phyloP scores from a whole-genome alignment of 2,113 vertebrate species.

The Centropristis striata region DNA sequence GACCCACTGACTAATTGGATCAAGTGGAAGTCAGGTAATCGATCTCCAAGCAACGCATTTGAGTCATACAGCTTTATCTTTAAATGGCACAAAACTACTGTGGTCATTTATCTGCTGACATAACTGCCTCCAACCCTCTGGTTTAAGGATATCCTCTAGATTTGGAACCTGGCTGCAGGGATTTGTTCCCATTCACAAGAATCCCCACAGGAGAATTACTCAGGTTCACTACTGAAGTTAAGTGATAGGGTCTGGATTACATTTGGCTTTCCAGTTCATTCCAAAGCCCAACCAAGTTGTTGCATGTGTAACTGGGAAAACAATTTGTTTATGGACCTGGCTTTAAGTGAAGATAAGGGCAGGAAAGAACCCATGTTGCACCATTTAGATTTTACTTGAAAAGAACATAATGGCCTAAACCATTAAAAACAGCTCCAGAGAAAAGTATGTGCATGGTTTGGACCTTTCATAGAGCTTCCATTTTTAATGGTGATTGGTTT shows the following conservation, averaged over 20 bases:
- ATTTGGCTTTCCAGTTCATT: background rate
- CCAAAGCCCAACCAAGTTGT: background rate
- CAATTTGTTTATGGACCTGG: background rate
- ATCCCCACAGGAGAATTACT: background rate
- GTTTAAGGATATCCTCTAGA: background rate
- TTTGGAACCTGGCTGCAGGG: background rate
- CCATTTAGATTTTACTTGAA: background rate
- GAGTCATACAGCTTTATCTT: background rate
- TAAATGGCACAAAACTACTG: background rate
- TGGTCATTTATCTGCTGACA: background rate
- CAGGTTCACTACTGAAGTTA: background rate
- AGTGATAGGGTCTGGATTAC: background rate
- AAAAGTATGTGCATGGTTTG: background rate
- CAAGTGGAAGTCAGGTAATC: background rate
- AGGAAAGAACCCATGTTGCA: background rate
- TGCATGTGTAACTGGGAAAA: background rate
- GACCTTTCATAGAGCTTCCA: background rate
- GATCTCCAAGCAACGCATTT: no score
- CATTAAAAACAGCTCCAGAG: background rate
- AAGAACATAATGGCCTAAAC: background rate
- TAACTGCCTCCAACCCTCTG: background rate
- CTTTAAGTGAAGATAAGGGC: background rate
- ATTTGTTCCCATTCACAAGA: background rate
- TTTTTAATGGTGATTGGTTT: background rate
- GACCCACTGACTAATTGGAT: slow-evolving; percentile 11